Percentiles rank a stretch among this genome's conserved stretches.
Evolutionary conservation across 1,140 invertebrate genomes (phyloP).

Genomic region (Sesamia nonagrioides): DNA sequence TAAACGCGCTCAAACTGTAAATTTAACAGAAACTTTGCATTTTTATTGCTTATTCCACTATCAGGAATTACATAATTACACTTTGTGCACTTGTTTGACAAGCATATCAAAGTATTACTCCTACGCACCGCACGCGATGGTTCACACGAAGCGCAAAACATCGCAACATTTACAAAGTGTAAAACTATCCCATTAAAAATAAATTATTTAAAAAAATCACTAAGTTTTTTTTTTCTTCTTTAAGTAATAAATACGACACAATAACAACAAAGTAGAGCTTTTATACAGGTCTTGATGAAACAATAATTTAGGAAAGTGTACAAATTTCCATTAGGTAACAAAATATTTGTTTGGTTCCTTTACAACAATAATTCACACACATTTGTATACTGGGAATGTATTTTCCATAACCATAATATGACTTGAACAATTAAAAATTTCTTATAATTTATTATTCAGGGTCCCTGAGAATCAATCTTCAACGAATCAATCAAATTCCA

Average conservation of each 20-base stretch:
- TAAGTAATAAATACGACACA: conserved; percentile 84
- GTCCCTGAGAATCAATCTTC: conserved; percentile 21
- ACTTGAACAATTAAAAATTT: conserved; percentile 28
- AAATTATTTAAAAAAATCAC: conserved; percentile 82
- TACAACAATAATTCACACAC: conserved; percentile 34
- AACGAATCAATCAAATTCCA: conserved; percentile 8
- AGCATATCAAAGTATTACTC: conserved; percentile 75
- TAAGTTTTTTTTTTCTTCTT: conserved; percentile 62
- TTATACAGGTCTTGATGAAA: conserved; percentile 59
- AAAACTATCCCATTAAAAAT: conserved; percentile 80
- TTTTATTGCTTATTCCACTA: conserved; percentile 70
- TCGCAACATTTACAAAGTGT: conserved; percentile 54
- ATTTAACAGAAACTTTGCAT: conserved; percentile 32
- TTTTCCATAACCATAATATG: conserved; percentile 18
- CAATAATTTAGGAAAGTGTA: conserved; percentile 52
- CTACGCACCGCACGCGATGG: conserved; percentile 47
- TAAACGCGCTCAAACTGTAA: conserved; percentile 43
- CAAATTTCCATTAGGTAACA: conserved; percentile 9
- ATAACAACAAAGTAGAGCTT: conserved; percentile 70
- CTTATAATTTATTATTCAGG: conserved; percentile 35
- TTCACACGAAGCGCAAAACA: conserved; percentile 44
- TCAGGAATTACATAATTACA: conserved; percentile 64
- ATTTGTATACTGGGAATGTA: conserved; percentile 42
- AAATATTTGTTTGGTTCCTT: conserved; percentile 25
- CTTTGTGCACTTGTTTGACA: conserved; percentile 84